Evolutionary conservation across 2,888 invertebrate genomes (phyloP).

Genomic region (Catocala fraxini): DNA sequence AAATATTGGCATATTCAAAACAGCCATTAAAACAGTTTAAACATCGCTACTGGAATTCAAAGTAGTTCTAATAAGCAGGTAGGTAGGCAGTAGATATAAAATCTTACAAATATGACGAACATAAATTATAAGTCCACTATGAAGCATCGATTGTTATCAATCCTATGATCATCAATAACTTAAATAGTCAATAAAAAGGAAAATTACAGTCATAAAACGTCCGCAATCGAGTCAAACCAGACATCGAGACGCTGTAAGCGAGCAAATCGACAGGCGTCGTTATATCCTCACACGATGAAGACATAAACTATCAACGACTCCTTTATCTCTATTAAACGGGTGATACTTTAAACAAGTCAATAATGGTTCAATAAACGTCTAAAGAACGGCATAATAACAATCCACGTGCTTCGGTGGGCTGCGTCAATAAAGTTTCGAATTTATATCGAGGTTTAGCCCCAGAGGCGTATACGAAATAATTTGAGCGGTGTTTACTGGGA

Average conservation of each 20-base stretch:
- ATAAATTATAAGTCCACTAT: slow-evolving; percentile 64
- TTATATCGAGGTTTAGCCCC: slow-evolving; percentile 85
- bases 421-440: slow-evolving; percentile 83
- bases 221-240: slow-evolving; percentile 65
- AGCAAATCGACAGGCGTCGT: slow-evolving; percentile 59
- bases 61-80: neutral
- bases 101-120: slow-evolving; percentile 41
- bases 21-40: slow-evolving; percentile 15
- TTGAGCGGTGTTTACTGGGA: slow-evolving; percentile 84
- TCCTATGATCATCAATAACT: slow-evolving; percentile 56
- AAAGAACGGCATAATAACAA: slow-evolving; percentile 86
- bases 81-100: slow-evolving; percentile 9
- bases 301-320: slow-evolving; percentile 81
- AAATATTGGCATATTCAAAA: slow-evolving; percentile 17
- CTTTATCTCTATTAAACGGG: slow-evolving; percentile 85
- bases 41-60: slow-evolving; percentile 26
- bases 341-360: slow-evolving; percentile 87
- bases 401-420: slow-evolving; percentile 79
- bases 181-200: slow-evolving; percentile 72
- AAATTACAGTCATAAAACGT: slow-evolving; percentile 82
- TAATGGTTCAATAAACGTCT: slow-evolving; percentile 87
- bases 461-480: slow-evolving; percentile 86
- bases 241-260: slow-evolving; percentile 68
- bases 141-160: slow-evolving; percentile 70
- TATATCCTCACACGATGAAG: slow-evolving; percentile 76